Percentiles rank a stretch among this genome's conserved stretches.
phyloP scores from a whole-genome alignment of 1,140 invertebrate species.

The Eriocheir sinensis region DNA sequence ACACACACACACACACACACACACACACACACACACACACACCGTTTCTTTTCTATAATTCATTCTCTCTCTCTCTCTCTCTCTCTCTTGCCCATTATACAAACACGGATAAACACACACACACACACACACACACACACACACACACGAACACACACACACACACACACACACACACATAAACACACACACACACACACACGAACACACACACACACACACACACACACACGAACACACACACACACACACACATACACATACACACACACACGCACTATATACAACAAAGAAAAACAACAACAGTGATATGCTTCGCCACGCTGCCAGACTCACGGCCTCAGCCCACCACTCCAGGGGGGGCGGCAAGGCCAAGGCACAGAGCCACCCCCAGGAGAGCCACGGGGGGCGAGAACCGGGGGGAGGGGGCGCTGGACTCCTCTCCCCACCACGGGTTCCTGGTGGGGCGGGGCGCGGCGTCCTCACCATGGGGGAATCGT shows the following conservation, averaged over 20 bases:
- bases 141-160: conserved; percentile 40
- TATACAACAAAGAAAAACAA: not conserved
- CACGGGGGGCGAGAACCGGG: too few relatives aligned
- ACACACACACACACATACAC: not conserved
- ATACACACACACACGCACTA: not conserved
- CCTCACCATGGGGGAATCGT: not conserved
- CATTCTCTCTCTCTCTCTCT: too few relatives aligned
- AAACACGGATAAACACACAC: not conserved
- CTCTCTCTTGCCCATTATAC: too few relatives aligned
- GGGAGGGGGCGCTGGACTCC: not conserved
- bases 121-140: conserved; percentile 44
- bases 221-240: not conserved
- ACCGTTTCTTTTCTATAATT: too few relatives aligned
- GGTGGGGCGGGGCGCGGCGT: not conserved
- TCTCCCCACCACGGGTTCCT: conserved; percentile 38
- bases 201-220: not conserved
- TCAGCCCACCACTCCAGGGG: not conserved
- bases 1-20: not conserved
- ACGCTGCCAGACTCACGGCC: not conserved
- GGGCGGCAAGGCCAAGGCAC: not conserved
- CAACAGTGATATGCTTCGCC: not conserved
- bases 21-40: not conserved
- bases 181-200: conserved; percentile 25
- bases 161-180: conserved; percentile 47
- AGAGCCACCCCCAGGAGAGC: not conserved